phyloP scores from a whole-genome alignment of 2,113 vertebrate species.

The Prunella himalayana region DNA sequence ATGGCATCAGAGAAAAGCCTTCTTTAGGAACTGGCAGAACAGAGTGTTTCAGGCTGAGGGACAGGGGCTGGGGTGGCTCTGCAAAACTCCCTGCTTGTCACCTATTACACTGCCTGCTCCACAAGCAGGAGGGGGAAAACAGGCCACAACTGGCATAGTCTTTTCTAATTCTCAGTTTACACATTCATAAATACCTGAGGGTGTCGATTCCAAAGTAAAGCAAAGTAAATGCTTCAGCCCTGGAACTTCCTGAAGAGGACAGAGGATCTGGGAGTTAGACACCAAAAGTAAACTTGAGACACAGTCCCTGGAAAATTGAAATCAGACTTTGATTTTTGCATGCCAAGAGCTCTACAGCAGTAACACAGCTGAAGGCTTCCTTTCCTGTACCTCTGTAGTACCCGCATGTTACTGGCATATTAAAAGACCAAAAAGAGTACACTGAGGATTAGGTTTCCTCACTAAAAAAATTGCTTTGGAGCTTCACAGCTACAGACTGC shows the following conservation, averaged over 20 bases:
- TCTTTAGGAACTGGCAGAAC: background rate
- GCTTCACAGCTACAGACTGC: background rate
- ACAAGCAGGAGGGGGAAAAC: background rate
- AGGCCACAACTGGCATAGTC: background rate
- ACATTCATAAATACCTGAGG: background rate
- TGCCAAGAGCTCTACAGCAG: background rate
- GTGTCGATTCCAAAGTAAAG: background rate
- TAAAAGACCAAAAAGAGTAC: background rate
- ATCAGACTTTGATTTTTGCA: slow-evolving; percentile 1
- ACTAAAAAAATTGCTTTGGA: background rate
- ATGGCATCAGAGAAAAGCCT: background rate
- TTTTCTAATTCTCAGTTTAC: background rate
- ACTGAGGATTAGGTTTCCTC: background rate
- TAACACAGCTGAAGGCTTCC: background rate
- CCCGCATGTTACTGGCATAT: background rate
- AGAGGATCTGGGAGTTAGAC: background rate
- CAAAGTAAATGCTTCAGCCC: background rate
- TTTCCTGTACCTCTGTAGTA: background rate
- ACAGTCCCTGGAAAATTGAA: slow-evolving; percentile 13
- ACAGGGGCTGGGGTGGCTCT: background rate
- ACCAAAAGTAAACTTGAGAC: background rate
- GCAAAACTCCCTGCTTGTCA: background rate
- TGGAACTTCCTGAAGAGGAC: background rate
- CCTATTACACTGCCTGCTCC: background rate
- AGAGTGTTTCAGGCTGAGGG: background rate